phyloP scores from a whole-genome alignment of 2,113 vertebrate genomes.

The Megalops atlanticus region DNA sequence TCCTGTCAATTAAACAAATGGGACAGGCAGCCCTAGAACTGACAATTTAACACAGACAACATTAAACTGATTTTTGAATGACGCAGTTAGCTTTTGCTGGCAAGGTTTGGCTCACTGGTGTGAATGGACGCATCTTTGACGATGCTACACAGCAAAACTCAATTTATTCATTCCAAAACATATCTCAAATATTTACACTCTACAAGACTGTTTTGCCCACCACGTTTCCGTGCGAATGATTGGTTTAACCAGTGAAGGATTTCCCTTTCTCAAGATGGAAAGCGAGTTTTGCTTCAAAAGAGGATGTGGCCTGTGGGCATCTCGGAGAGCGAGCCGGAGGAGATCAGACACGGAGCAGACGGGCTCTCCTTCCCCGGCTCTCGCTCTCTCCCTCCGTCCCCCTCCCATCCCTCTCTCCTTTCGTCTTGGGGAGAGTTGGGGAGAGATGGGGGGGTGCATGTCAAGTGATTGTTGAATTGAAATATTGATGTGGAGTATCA shows the following conservation, averaged over 20 bases:
- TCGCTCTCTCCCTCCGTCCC: conserved; percentile 40
- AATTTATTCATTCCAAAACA: too few relatives aligned
- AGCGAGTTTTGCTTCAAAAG: not conserved
- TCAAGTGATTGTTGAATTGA: conserved; percentile 82
- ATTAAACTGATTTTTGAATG: not conserved
- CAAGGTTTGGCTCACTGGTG: not conserved
- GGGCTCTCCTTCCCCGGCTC: conserved; percentile 46
- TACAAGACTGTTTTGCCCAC: not conserved
- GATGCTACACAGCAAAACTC: not conserved
- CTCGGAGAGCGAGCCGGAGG: conserved; percentile 1
- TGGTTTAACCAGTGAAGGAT: not conserved
- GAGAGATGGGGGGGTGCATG: conserved; percentile 70
- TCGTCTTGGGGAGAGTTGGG: conserved; percentile 71
- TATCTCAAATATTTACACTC: not conserved
- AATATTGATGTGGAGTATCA: conserved; percentile 85
- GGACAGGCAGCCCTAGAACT: not conserved
- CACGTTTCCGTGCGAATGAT: not conserved
- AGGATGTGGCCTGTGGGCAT: conserved; percentile 7
- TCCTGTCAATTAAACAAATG: too few relatives aligned
- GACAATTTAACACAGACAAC: not conserved
- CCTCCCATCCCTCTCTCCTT: conserved; percentile 58
- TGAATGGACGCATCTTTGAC: not conserved
- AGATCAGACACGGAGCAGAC: conserved; percentile 15
- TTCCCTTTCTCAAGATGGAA: not conserved
- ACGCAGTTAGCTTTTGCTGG: not conserved